Percentiles rank a stretch among this genome's conserved stretches.
Conservation (phyloP, 2,888 invertebrate species). For the Eilema griseolum region DNA sequence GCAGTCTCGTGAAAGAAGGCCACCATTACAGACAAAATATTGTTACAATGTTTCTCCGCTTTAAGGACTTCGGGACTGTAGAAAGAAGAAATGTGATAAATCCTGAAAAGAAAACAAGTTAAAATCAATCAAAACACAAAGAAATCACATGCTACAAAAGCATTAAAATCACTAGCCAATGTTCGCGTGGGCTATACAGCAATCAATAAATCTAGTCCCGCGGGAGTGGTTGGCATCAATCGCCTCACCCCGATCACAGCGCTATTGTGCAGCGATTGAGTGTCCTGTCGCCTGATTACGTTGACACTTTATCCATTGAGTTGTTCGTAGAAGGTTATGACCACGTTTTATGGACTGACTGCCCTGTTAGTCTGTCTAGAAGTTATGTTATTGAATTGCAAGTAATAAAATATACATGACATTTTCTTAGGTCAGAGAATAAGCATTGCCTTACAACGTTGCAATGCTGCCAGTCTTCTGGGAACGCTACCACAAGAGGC, state of each 20-base stretch:
- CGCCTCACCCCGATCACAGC: slow-evolving; percentile 27
- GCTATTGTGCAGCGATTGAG: slow-evolving; percentile 24
- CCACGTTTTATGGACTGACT: not conserved
- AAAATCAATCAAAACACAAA: slow-evolving; percentile 14
- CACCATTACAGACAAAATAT: too few species aligned
- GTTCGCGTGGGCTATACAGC: slow-evolving; percentile 17
- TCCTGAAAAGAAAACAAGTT: too few species aligned
- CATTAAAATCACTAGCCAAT: slow-evolving; percentile 34
- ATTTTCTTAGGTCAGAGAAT: too few species aligned
- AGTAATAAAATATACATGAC: not conserved
- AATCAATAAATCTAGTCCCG: slow-evolving; percentile 52
- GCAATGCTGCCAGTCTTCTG: too few species aligned
- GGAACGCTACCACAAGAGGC: too few species aligned
- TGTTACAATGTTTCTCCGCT: too few species aligned
- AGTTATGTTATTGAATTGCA: not conserved
- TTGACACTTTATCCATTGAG: slow-evolving; percentile 24
- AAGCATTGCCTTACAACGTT: too few species aligned
- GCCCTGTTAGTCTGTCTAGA: not conserved
- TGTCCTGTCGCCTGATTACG: slow-evolving; percentile 24
- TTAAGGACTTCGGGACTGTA: too few species aligned
- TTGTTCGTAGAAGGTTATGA: not conserved
- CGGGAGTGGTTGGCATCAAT: slow-evolving; percentile 49
- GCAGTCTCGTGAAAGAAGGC: too few species aligned
- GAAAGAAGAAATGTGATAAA: too few species aligned
- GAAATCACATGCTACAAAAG: slow-evolving; percentile 16